Evolutionary conservation across 2,113 vertebrate genomes (phyloP).

Genomic region (Acanthisitta chloris): DNA sequence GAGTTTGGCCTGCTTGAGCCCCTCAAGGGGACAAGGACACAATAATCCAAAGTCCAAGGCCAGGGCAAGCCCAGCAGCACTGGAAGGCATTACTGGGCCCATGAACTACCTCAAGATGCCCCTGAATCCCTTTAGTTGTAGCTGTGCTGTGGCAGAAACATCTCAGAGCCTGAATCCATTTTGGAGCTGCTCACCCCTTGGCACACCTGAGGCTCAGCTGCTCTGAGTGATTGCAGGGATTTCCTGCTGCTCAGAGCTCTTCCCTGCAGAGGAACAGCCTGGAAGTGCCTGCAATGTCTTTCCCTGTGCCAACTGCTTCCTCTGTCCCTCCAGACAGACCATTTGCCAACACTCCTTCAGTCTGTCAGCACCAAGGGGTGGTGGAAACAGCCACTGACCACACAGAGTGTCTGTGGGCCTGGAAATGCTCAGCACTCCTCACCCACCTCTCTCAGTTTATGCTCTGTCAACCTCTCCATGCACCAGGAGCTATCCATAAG

Average conservation of each 20-base stretch:
- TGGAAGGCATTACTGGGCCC: accelerated
- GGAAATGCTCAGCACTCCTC: not conserved
- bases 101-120: accelerated
- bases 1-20: not conserved
- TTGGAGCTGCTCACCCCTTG: not conserved
- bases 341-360: not conserved
- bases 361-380: accelerated
- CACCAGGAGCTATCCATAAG: not conserved
- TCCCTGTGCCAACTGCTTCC: not conserved
- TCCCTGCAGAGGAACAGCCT: not conserved
- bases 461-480: no score
- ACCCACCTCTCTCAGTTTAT: no score
- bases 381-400: not conserved
- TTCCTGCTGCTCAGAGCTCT: not conserved
- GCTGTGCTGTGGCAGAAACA: not conserved
- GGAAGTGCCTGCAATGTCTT: not conserved
- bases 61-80: not conserved
- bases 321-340: accelerated
- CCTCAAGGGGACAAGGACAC: no score
- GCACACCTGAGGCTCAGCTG: not conserved
- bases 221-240: not conserved
- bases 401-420: accelerated
- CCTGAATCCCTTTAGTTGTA: not conserved
- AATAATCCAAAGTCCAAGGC: not conserved
- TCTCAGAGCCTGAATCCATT: not conserved